Evolutionary conservation across 2,888 invertebrate species (phyloP).

Genomic region (Trissolcus japonicus): DNA sequence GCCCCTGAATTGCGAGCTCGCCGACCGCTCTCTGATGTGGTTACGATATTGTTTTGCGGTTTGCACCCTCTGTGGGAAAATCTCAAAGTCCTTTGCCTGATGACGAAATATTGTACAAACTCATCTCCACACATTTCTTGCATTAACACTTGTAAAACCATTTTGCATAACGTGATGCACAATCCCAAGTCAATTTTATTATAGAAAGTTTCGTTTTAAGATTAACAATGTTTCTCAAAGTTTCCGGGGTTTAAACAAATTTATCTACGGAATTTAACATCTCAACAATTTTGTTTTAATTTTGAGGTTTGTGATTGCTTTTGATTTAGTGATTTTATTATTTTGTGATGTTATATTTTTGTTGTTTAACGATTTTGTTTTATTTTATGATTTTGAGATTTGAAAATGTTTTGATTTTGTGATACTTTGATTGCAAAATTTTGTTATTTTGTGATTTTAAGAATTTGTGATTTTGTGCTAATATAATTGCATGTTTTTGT

Average conservation of each 20-base stretch:
- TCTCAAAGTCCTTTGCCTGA: slow-evolving; percentile 58
- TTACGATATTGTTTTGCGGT: slow-evolving; percentile 65
- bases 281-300: too few relatives aligned
- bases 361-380: background rate
- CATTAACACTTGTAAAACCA: background rate
- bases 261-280: too few relatives aligned
- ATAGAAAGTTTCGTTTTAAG: background rate
- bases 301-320: too few relatives aligned
- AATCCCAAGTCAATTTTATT: too few relatives aligned
- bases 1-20: slow-evolving; percentile 51
- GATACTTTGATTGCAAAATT: background rate
- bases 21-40: slow-evolving; percentile 66
- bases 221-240: background rate
- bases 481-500: background rate
- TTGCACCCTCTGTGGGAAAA: slow-evolving; percentile 68
- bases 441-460: background rate
- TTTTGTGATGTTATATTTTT: background rate
- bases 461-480: background rate
- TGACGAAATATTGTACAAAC: slow-evolving; percentile 37
- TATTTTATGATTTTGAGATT: background rate
- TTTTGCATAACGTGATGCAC: too few relatives aligned
- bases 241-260: background rate
- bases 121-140: background rate
- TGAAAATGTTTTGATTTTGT: too few relatives aligned
- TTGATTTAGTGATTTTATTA: too few relatives aligned